Percentiles rank a stretch among this genome's conserved stretches.
Conservation (phyloP, 2,888 invertebrate species). For the Caenorhabditis wallacei region DNA sequence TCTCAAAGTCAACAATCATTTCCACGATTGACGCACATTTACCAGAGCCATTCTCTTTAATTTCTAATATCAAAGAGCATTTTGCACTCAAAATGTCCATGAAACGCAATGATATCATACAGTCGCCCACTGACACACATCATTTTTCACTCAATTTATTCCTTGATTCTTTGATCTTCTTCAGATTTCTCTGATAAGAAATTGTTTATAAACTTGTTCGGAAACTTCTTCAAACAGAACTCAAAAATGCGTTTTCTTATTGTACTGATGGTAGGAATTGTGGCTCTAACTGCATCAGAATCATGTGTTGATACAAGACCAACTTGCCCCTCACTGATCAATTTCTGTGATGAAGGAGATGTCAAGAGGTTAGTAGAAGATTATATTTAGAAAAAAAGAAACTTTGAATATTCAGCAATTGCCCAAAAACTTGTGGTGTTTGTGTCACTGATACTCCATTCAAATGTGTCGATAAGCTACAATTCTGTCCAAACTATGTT, state of each 20-base stretch:
- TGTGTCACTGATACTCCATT: constrained; percentile 20
- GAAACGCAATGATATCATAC: constrained; percentile 15
- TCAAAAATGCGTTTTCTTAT: constrained; percentile 11
- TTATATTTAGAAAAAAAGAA: neutral
- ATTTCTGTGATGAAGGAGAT: constrained; percentile 20
- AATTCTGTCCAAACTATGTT: constrained; percentile 11
- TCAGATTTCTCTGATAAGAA: constrained; percentile 21
- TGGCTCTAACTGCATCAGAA: too few relatives aligned
- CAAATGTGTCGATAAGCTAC: constrained; percentile 10
- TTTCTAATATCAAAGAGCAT: constrained; percentile 16
- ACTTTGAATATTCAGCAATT: neutral
- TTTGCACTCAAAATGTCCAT: constrained; percentile 4
- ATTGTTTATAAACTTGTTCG: constrained; percentile 12
- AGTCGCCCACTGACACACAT: constrained; percentile 11
- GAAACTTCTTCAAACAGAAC: neutral
- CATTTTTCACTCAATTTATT: constrained; percentile 18
- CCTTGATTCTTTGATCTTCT: constrained; percentile 15
- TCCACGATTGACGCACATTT: neutral
- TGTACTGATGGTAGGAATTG: neutral
- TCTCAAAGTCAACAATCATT: too few relatives aligned
- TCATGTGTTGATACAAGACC: constrained; percentile 24
- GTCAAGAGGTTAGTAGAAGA: constrained; percentile 14
- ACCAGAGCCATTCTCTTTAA: neutral
- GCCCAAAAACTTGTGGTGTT: constrained; percentile 36
- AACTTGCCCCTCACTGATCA: constrained; percentile 13